Base-by-base conservation (phyloP, 2,113 vertebrate genomes). In the Spea bombifrons region DNA sequence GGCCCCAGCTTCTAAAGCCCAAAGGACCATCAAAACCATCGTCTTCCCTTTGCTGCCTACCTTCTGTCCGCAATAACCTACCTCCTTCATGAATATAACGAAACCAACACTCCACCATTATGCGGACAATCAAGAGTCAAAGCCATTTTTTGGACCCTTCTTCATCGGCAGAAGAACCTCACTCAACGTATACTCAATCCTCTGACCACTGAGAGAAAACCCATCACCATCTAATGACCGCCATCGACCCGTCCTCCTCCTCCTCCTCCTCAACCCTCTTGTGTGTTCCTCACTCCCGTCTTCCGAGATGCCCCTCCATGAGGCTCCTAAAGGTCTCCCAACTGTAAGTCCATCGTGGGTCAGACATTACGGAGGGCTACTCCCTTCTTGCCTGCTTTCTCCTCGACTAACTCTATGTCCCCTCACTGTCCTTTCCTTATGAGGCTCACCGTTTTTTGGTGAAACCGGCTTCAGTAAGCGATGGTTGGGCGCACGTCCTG, bases 301-400 rank as follows among this genome's bases (percentile, higher is more conserved):
- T 57, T 79, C 70, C 70, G 12, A 9, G 15, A 71, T 50, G 8
- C 67, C 46, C 47, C 67, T n/a, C 43, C 66, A 8, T 48, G 30
- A 73, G 45, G 49, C 45, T 52, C 4, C 10, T 10, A 48, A 73
- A 53, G n/a, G n/a, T 8, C 63, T 46, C 49, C 71, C 77, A 48
- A 17, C 52, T 80, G 77, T 80, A 80, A 80, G 77, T 80, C 12
- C 3, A 30, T 3, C 47, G 48, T 15, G 7, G 8, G 3, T 43
- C 59, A 8, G 44, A 12, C 3, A 2, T 7, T 44, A 13, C 30
- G 30, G 7, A n/a, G 17, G 47, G 8, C 8, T 47, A 12, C 5
- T 53, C 12, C 10, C 30, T 16, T 15, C 45, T 64, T 16, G 7
- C 66, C n/a, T 55, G 9, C 50, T 17, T 59, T 69, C 7, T 12